phyloP scores from a whole-genome alignment of 2,797 vertebrate genomes.

The Sebastes wilsoni region DNA sequence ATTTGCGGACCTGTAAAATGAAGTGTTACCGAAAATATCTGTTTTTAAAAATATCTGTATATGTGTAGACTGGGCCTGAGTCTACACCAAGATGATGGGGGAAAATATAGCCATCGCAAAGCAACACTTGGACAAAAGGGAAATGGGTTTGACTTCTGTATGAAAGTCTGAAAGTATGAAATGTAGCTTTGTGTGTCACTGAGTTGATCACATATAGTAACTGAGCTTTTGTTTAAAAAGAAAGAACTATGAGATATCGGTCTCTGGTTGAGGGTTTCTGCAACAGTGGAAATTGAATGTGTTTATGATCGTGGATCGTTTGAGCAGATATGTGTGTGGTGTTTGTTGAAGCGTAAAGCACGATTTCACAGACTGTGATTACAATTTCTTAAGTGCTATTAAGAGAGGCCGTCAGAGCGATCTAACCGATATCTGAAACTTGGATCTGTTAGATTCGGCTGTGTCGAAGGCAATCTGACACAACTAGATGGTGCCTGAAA shows the following conservation, averaged over 20 bases:
- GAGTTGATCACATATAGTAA: background rate
- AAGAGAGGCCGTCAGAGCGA: constrained; percentile 10
- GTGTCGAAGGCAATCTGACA: constrained; percentile 26
- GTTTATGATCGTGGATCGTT: background rate
- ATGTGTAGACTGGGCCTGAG: too few species aligned
- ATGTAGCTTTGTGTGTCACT: background rate
- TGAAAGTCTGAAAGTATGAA: background rate
- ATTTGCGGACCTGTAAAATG: too few species aligned
- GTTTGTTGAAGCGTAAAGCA: constrained; percentile 8
- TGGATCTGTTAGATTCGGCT: constrained; percentile 15
- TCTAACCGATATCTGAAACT: constrained; percentile 5
- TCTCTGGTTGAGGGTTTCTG: background rate
- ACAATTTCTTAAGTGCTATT: constrained; percentile 15
- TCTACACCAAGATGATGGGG: background rate
- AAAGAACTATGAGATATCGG: background rate
- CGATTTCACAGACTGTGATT: constrained; percentile 18
- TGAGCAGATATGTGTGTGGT: background rate
- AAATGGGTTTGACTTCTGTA: background rate
- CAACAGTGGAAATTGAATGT: background rate
- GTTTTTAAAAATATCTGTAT: too few species aligned
- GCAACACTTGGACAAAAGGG: background rate
- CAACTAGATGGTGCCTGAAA: constrained; percentile 53
- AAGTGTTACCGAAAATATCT: too few species aligned
- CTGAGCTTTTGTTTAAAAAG: background rate
- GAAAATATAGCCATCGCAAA: background rate